phyloP scores from a whole-genome alignment of 2,888 invertebrate species.

The Dione juno region DNA sequence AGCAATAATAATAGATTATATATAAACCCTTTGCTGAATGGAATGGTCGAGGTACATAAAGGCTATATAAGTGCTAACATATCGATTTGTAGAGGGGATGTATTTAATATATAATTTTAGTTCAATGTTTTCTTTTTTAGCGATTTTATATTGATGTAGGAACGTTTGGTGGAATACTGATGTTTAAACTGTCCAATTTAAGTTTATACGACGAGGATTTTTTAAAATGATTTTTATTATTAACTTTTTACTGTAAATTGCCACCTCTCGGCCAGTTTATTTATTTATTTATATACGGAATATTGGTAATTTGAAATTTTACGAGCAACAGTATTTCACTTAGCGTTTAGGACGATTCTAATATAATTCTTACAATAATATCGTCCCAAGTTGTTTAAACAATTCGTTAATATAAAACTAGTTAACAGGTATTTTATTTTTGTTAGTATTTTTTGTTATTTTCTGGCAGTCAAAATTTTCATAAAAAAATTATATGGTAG shows the following conservation, averaged over 20 bases:
- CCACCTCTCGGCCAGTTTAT: conserved; percentile 42
- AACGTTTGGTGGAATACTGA: conserved; percentile 72
- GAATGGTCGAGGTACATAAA: conserved; percentile 51
- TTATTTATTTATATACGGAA: conserved; percentile 1
- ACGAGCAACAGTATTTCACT: conserved; percentile 66
- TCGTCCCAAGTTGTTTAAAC: conserved; percentile 79
- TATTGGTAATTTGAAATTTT: conserved; percentile 14
- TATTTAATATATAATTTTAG: conserved; percentile 75
- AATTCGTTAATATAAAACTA: conserved; percentile 77
- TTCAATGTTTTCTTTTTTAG: conserved; percentile 78
- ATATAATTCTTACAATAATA: conserved; percentile 84
- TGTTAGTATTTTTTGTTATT: conserved; percentile 69
- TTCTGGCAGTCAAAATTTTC: conserved; percentile 61
- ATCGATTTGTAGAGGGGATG: conserved; percentile 70
- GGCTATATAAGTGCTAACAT: conserved; percentile 67
- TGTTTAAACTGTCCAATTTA: conserved; percentile 48
- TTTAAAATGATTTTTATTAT: conserved; percentile 15
- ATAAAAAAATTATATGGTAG: conserved; percentile 48
- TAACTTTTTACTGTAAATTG: conserved; percentile 41
- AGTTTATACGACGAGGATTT: conserved; percentile 10
- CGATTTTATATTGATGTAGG: conserved; percentile 74
- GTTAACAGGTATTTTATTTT: conserved; percentile 76
- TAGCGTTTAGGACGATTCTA: conserved; percentile 78
- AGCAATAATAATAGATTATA: conserved; percentile 73
- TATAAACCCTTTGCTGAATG: conserved; percentile 63